A percentile compares a stretch with the other conserved stretches of the same genome.
These are phyloP conservation scores for Acropora yongei DNA, from an alignment of 64 coral and sea anemone genomes.

Conservation along the genomic window DNA sequence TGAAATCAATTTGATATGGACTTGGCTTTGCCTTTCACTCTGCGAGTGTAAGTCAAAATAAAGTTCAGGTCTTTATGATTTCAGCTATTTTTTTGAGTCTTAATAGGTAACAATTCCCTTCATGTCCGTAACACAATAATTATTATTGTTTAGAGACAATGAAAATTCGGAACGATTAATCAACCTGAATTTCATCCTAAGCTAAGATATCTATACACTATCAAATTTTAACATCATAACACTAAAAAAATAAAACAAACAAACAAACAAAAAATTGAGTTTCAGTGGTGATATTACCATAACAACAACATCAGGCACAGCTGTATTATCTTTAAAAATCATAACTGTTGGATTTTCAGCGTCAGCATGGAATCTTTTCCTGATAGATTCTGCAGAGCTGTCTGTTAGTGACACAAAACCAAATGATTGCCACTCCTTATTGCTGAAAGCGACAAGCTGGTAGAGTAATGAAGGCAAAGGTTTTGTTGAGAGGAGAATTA, in stretches of 20 bases:
- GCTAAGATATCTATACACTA: too few relatives aligned
- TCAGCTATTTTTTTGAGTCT: too few relatives aligned
- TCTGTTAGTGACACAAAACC: conserved; percentile 72
- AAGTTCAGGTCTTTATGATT: too few relatives aligned
- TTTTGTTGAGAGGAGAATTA: conserved; percentile 82
- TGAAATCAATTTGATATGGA: too few relatives aligned
- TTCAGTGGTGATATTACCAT: conserved; percentile 44
- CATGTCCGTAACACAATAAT: too few relatives aligned
- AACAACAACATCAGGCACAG: conserved; percentile 82
- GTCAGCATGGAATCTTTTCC: conserved; percentile 53
- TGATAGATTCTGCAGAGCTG: conserved; percentile 61
- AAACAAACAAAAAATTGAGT: background rate
- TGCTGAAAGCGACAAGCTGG: conserved; percentile 81
- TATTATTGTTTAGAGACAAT: too few relatives aligned
- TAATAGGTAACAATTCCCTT: too few relatives aligned
- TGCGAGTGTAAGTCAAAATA: too few relatives aligned
- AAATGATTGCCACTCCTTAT: conserved; percentile 63
- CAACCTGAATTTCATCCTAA: too few relatives aligned
- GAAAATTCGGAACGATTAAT: too few relatives aligned
- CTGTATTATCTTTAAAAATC: conserved; percentile 91
- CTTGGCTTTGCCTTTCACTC: too few relatives aligned
- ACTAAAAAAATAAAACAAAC: background rate
- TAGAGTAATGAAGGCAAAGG: conserved; percentile 71
- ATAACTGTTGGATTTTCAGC: conserved; percentile 73
- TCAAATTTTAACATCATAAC: too few relatives aligned